Evolutionary conservation across 1,140 invertebrate species (phyloP), one percentile per base, ranked within the genome.

Genomic region (Drosophila trapezifrons): DNA sequence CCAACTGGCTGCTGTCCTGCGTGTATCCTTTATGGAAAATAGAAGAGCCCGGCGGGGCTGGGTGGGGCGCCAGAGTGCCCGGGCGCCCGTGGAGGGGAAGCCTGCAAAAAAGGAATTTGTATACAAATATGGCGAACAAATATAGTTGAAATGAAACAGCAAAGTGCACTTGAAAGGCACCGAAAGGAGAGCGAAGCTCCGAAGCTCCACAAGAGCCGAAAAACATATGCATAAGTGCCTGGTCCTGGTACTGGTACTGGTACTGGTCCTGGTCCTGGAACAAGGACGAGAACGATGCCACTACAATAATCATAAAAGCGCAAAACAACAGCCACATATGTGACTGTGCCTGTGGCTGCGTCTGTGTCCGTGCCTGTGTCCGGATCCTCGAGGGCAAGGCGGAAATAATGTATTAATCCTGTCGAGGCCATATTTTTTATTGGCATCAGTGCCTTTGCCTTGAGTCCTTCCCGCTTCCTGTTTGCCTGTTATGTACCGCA

Each of bases 371-470:
- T n/a, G 37, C 2, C 29, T 25, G 17, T 74, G 54, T 37, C 43
- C 45, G 55, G 17, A 49, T 67, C 37, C 63, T 22, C 13, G 15
- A 17, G 59, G 22, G 32, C 66, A 59, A 77, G 74, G 62, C 78
- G 85, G 80, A 90, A 86, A 78, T 90, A 90, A 90, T 90, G 87
- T 90, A 90, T 90, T 90, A 90, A 90, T 90, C 87, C 87, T 85
- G 87, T 90, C 83, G 86, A 90, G 87, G 86, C 87, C 87, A 90
- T 90, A 90, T 90, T 90, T 90, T 90, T 90, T 86, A 90, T 90
- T 90, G 81, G 79, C 77, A 59, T 63, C 62, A 56, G 20, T 27
- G 32, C 18, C 22, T 15, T 38, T 18, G 42, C 15, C 22, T 25
- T 38, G 47, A 55, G 22, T 37, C 15, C 25, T 43, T 40, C 25